Conservation (phyloP, 2,797 vertebrate species). For the Macroramphosus scolopax region DNA sequence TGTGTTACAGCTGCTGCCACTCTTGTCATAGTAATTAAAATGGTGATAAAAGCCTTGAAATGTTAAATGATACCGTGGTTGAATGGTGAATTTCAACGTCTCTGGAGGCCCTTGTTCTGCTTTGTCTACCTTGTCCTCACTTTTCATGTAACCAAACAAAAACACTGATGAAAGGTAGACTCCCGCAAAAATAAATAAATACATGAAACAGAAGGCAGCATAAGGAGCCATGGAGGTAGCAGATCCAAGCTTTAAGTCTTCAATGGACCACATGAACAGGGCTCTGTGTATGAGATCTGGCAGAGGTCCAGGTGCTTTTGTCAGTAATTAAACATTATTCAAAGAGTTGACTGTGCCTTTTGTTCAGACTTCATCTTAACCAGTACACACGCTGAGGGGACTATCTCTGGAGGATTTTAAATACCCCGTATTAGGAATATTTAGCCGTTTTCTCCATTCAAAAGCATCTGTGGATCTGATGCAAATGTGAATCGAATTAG, state of each 20-base stretch:
- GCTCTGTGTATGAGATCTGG: constrained; percentile 56
- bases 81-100: constrained; percentile 1
- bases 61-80: not conserved
- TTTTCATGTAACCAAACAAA: constrained; percentile 13
- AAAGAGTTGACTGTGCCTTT: constrained; percentile 49
- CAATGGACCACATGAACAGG: constrained; percentile 43
- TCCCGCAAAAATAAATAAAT: constrained; percentile 12
- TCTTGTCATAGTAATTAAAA: not conserved
- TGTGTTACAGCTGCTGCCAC: constrained; percentile 7
- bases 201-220: no score
- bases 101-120: not conserved
- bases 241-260: constrained; percentile 40
- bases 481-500: constrained; percentile 24
- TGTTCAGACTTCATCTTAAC: constrained; percentile 51
- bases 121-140: not conserved
- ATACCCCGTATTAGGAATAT: constrained; percentile 15
- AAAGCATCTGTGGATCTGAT: constrained; percentile 3
- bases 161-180: constrained; percentile 6
- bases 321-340: constrained; percentile 63
- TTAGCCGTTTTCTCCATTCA: not conserved
- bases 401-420: constrained; percentile 16
- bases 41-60: not conserved
- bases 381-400: constrained; percentile 32
- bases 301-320: constrained; percentile 49
- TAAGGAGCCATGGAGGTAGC: no score